Base-by-base conservation (phyloP, 1,140 invertebrate genomes). In the Caenorhabditis brenneri region DNA sequence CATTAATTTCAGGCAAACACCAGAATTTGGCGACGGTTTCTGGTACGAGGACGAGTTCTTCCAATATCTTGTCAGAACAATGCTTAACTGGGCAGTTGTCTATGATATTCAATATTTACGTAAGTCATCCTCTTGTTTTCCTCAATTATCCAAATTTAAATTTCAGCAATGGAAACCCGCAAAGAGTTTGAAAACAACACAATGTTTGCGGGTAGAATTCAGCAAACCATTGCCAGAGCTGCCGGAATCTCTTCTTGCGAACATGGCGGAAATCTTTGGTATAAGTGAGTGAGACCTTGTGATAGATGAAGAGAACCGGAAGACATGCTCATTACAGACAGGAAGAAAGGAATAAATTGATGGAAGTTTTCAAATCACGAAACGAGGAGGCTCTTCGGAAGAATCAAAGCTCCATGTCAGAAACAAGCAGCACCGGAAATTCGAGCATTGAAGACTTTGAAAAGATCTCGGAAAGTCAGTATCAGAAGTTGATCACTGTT, bases 1-100 rank as follows among this genome's bases (percentile, higher is more conserved):
- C 5, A 3, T 46, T 84, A 10, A 0, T 80, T 86, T 83, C 16
- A 85, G 84, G 19, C 83, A 83, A 58, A 15, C 31, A 10, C 58
- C 69, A 46, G 48, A 49, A 19, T 83, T 79, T 10, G 84, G 84
- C 5, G 84, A 86, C 46, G 31, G 55, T 12, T 86, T 60, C 29
- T 86, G 84, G 84, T 55, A 58, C 33, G 84, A 86, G 36, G 84
- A 86, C 42, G 65, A 83, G 31, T 86, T 86, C 39, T 48, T 80
- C 46, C 24, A 60, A n/a, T 84, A 86, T 46, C 46, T 86, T 15
- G 27, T 82, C 36, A 22, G 84, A 15, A 46, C 78, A 1, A 80
- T 86, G 69, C 46, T 80, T 9, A 83, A 69, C 29, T 86, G 84
- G 84, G 84, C 84, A n/a, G 79, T 86, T 15, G 69, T 84, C 19